Percentiles rank a stretch among this genome's conserved stretches.
Conservation (phyloP, 1,140 invertebrate species). For the Gonatopus flavifemur region DNA sequence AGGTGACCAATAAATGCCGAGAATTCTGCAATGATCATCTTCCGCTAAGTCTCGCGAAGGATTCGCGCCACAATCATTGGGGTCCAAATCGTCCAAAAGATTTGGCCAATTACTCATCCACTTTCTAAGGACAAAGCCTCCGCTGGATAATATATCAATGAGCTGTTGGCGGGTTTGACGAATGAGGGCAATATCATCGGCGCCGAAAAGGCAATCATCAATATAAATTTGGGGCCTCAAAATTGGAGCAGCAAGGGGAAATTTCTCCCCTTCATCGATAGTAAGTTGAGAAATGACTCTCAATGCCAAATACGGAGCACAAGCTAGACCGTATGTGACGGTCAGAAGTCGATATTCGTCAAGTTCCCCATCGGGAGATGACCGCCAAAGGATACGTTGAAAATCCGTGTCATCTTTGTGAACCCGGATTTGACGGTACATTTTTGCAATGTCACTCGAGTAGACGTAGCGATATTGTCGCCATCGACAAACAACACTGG, state of each 20-base stretch:
- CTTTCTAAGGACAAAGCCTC: too few relatives aligned
- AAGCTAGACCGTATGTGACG: conserved; percentile 2
- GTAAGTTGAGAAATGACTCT: background rate
- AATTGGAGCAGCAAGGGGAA: conserved; percentile 1
- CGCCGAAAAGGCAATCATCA: background rate
- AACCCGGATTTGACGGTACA: conserved; percentile 30
- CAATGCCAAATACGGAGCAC: conserved; percentile 6
- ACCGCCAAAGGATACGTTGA: conserved; percentile 10
- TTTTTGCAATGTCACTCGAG: conserved; percentile 27
- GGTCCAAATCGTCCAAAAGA: too few relatives aligned
- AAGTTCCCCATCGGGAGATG: background rate
- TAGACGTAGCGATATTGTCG: conserved; percentile 30
- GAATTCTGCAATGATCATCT: too few relatives aligned
- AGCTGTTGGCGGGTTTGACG: too few relatives aligned
- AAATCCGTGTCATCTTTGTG: too few relatives aligned
- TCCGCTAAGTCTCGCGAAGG: too few relatives aligned
- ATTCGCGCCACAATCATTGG: too few relatives aligned
- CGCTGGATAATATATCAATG: too few relatives aligned
- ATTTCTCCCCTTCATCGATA: background rate
- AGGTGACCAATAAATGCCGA: too few relatives aligned
- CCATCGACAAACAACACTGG: conserved; percentile 21
- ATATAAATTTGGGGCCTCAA: background rate
- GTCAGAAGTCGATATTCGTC: background rate
- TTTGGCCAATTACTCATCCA: too few relatives aligned
- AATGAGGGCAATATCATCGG: background rate